Evolutionary conservation across 2,888 invertebrate species (phyloP), one percentile per base, ranked within the genome.

Genomic region (Plemyria rubiginata): DNA sequence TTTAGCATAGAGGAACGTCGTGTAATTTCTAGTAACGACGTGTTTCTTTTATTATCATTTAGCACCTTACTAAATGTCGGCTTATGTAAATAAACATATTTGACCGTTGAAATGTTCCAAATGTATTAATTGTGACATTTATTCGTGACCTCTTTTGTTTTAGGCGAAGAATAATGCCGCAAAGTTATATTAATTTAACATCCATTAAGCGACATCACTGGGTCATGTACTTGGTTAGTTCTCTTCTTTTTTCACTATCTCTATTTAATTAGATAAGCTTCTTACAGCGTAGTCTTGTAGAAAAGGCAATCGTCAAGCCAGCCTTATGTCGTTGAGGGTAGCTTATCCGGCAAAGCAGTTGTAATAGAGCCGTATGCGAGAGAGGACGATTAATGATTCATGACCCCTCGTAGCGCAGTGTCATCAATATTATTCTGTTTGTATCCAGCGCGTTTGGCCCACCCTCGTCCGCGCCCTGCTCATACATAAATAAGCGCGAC

Each of bases 351-450:
- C 80, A 81, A 86, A 82, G 84, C 88, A 90, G 86, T 87, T 86
- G 90, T 92, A 91, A 92, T 92, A 92, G 90, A 92, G 92, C 89
- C 87, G 87, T 92, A 91, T 84, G 87, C 82, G 86, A 86, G 90
- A 88, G 88, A 82, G 81, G 84, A 92, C 91, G 92, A 92, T 92
- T 92, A 92, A 92, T 92, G 92, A 92, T 92, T 92, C 92, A 92
- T 92, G 92, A 92, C 92, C 92, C 90, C 90, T 91, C 89, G 87
- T 84, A 87, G 90, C 87, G 88, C 86, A 87, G 89, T 92, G 92
- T 92, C 92, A 92, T 92, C 92, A 92, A 92, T 92, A 92, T 92
- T 92, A 92, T 92, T 92, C 92, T 91, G 92, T 92, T 92, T 92
- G 92, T 92, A 91, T 87, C 91, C 84, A 87, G 84, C 86, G 85